Base-by-base conservation (phyloP, 1,140 invertebrate genomes). In the Brachionus rotundiformis region DNA sequence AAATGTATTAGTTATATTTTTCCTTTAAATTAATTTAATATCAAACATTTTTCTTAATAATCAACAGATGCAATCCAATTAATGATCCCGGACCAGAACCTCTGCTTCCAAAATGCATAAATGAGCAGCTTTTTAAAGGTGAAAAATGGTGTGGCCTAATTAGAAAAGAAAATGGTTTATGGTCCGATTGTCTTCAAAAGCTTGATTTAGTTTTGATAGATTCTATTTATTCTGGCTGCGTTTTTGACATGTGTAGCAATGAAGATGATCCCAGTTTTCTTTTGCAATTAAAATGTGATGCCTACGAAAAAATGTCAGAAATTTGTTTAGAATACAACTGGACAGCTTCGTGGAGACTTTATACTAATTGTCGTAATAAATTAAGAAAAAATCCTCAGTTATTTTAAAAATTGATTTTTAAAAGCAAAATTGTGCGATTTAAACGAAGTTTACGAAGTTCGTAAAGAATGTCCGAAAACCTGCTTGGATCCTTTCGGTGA, bases 91-190 rank as follows among this genome's bases (percentile, higher is more conserved):
- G 33, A 44, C 39, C 39, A 73, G 39, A 19, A 1, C 36, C 33
- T 41, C 31, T 25, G 8, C 39, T 25, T 5, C 6, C 16, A 44
- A 73, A 25, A 3, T 73, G 68, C 19, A 73, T 25, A 25, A 73
- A 73, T 25, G 25, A 44, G 4, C 10, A 39, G 5, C 8, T 27
- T 25, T 79, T 33, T 59, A 25, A 79, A 63, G 16, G 16, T 39
- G 29, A 79, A n/a, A 63, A 79, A 2, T 79, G 76, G 76, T 79
- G 76, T 29, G 76, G 76, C 4, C 31, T 79, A 6, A 29, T 79
- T 2, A 79, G 13, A 23, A 36, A 54, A 16, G 11, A 47, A 36
- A 29, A 7, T 5, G 19, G 27, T 11, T 49, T 49, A 33, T 79
- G 76, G 76, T 33, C 47, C 7, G 3, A 54, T 16, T 79, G 76